phyloP scores from a whole-genome alignment of 1,140 invertebrate species.

The Sycophaga agraensis region DNA sequence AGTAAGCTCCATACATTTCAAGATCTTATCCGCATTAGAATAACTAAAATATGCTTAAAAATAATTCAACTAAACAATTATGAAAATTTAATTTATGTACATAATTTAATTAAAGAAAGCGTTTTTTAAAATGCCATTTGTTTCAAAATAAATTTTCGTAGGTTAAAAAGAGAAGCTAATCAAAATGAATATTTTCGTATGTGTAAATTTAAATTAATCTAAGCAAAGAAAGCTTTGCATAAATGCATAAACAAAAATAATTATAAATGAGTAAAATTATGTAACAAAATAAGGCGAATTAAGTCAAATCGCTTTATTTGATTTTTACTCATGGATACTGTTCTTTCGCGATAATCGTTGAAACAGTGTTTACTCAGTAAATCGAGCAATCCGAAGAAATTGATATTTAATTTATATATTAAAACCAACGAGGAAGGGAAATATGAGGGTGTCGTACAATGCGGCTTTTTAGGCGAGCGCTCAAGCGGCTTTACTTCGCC shows the following conservation, averaged over 20 bases:
- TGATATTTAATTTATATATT: constrained; percentile 8
- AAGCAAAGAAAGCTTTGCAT: not conserved
- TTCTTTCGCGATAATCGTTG: not conserved
- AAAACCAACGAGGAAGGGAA: constrained; percentile 12
- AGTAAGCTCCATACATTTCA: constrained; percentile 3
- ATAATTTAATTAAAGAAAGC: not conserved
- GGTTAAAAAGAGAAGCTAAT: not conserved
- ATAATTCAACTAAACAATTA: constrained; percentile 6
- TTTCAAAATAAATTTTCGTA: not conserved
- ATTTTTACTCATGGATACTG: constrained; percentile 22
- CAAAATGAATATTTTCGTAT: not conserved
- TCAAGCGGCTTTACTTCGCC: constrained; percentile 9
- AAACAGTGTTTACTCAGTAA: constrained; percentile 2
- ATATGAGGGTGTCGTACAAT: constrained; percentile 10
- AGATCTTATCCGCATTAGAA: not conserved
- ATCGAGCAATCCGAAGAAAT: not conserved
- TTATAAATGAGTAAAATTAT: too few species aligned
- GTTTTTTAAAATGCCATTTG: not conserved
- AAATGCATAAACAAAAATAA: not conserved
- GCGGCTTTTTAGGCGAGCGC: constrained; percentile 11
- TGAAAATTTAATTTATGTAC: constrained; percentile 15
- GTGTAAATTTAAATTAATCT: not conserved
- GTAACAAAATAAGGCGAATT: constrained; percentile 5
- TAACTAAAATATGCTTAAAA: constrained; percentile 10
- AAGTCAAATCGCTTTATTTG: constrained; percentile 19